phyloP scores from a whole-genome alignment of 2,797 vertebrate genomes.

The Etheostoma perlongum region DNA sequence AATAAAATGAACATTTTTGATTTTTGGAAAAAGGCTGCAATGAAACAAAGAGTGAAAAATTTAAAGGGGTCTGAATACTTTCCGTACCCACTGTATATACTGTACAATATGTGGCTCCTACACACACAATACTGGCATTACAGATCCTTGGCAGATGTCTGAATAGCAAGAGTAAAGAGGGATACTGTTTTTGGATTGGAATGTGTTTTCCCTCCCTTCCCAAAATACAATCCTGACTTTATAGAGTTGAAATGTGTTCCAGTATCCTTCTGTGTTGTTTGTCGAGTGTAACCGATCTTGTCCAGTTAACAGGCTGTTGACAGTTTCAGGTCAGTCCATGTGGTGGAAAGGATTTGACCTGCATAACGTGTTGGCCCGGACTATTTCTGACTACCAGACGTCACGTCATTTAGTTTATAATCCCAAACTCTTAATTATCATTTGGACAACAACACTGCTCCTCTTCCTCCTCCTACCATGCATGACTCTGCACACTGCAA shows the following conservation, averaged over 20 bases:
- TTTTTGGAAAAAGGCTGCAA: no score
- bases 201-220: background rate
- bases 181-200: background rate
- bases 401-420: conserved; percentile 48
- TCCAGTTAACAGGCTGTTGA: conserved; percentile 2
- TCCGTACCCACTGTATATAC: no score
- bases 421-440: conserved; percentile 40
- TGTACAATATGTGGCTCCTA: no score
- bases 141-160: background rate
- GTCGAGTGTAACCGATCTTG: background rate
- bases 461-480: background rate
- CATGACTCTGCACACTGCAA: background rate
- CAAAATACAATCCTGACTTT: background rate
- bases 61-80: no score
- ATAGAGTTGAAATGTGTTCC: background rate
- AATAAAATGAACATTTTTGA: no score
- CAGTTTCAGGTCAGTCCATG: conserved; percentile 51
- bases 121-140: background rate
- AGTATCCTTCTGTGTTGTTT: background rate
- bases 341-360: conserved; percentile 56
- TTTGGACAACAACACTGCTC: background rate
- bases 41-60: no score
- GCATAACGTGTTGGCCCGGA: conserved; percentile 35
- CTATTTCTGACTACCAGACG: conserved; percentile 67
- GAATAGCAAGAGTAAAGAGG: background rate